These are phyloP conservation scores for Stegodyphus mimosarum DNA, from an alignment of 1,140 invertebrate species.

Conservation along the genomic window DNA sequence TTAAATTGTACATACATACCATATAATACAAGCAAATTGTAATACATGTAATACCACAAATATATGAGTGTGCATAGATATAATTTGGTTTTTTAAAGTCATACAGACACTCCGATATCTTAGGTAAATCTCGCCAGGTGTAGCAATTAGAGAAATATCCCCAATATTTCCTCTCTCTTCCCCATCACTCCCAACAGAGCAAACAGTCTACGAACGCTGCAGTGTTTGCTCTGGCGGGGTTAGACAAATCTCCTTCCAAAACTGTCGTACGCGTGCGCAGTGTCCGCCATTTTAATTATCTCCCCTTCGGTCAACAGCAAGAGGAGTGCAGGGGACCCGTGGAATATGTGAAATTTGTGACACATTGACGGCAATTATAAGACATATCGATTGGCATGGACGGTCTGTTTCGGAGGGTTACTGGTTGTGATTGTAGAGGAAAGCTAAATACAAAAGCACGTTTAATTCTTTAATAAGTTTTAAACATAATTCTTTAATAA, in stretches of 20 bases:
- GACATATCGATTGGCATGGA: conserved; percentile 35
- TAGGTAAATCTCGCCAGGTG: conserved; percentile 4
- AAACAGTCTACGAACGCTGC: conserved; percentile 2
- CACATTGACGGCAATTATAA: conserved; percentile 59
- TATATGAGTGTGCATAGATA: too few species aligned
- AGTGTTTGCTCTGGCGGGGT: conserved; percentile 24
- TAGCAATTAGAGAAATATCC: conserved; percentile 15
- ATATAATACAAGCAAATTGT: too few species aligned
- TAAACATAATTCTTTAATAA: neutral
- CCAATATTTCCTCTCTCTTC: neutral
- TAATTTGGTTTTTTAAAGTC: too few species aligned
- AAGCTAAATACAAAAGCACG: neutral
- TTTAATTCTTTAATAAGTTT: neutral
- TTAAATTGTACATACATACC: too few species aligned
- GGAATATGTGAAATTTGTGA: conserved; percentile 46
- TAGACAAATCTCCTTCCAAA: too few species aligned
- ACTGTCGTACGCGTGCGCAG: neutral
- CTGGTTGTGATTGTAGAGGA: too few species aligned
- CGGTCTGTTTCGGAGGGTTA: too few species aligned
- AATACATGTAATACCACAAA: too few species aligned
- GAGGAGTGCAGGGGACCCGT: neutral
- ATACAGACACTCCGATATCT: too few species aligned
- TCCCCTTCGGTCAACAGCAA: conserved; percentile 19
- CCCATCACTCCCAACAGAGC: neutral
- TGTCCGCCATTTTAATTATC: conserved; percentile 51